Evolutionary conservation across 2,797 vertebrate species (phyloP).

Genomic region (Otolemur crassicaudatus): DNA sequence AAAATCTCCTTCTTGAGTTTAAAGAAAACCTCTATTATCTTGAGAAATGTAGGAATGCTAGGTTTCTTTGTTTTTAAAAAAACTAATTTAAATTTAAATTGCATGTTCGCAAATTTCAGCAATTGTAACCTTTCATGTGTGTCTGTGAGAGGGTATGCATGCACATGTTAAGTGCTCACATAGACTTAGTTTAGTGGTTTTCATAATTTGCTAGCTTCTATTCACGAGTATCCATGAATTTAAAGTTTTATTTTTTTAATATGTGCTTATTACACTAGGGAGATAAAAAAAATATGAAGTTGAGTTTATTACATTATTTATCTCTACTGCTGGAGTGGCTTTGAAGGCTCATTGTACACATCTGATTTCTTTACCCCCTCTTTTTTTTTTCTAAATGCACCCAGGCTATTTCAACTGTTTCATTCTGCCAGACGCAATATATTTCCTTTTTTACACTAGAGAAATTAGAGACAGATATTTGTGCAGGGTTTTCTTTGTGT

Average conservation of each 20-base stretch:
- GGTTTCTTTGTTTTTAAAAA: neutral
- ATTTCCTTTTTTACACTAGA: slow-evolving; percentile 87
- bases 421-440: slow-evolving; percentile 88
- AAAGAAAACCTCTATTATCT: slow-evolving; percentile 61
- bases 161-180: slow-evolving; percentile 49
- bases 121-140: slow-evolving; percentile 63
- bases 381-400: slow-evolving; percentile 85
- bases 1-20: slow-evolving; percentile 1
- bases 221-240: slow-evolving; percentile 84
- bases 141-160: slow-evolving; percentile 39
- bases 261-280: slow-evolving; percentile 85
- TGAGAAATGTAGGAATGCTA: slow-evolving; percentile 69
- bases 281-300: slow-evolving; percentile 83
- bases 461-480: slow-evolving; percentile 89
- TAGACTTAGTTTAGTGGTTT: slow-evolving; percentile 76
- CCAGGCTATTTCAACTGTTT: slow-evolving; percentile 87
- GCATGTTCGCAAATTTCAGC: slow-evolving; percentile 59
- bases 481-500: slow-evolving; percentile 81
- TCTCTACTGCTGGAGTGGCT: slow-evolving; percentile 87
- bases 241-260: slow-evolving; percentile 89
- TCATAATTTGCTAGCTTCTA: slow-evolving; percentile 74
- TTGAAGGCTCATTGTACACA: slow-evolving; percentile 91
- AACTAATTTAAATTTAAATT: slow-evolving; percentile 46
- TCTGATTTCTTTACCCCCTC: slow-evolving; percentile 79
- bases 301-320: slow-evolving; percentile 89